phyloP scores from a whole-genome alignment of 2,113 vertebrate species.

The Pycnonotus jocosus region DNA sequence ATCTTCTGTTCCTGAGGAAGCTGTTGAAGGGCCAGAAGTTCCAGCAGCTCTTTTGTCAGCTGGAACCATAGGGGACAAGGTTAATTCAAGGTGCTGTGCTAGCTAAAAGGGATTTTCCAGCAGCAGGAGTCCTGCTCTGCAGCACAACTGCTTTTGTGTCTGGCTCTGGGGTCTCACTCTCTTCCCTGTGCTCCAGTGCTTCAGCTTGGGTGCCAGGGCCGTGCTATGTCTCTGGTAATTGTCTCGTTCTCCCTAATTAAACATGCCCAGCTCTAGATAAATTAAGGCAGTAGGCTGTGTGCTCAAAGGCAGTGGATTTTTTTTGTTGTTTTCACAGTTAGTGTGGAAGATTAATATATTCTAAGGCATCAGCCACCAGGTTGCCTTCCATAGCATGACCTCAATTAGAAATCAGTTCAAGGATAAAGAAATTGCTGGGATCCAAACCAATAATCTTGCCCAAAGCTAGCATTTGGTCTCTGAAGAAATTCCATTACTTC shows the following conservation, averaged over 20 bases:
- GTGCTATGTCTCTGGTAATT: not conserved
- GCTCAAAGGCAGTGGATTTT: not conserved
- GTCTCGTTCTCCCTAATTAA: not conserved
- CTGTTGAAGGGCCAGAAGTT: not conserved
- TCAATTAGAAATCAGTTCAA: slow-evolving; percentile 49
- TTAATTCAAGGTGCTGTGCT: not conserved
- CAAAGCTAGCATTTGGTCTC: not conserved
- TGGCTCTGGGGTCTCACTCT: not conserved
- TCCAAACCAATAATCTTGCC: not conserved
- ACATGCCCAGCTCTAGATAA: not conserved
- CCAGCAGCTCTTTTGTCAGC: not conserved
- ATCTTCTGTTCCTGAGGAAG: not conserved
- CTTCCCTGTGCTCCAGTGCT: not conserved
- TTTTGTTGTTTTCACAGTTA: not conserved
- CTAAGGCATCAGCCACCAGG: not conserved
- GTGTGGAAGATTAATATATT: not conserved
- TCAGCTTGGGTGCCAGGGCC: not conserved
- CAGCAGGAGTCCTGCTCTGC: not conserved
- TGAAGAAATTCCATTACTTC: not conserved
- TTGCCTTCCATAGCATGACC: not conserved
- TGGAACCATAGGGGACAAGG: not conserved
- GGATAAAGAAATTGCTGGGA: not conserved
- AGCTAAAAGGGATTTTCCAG: not conserved
- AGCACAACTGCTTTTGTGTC: not conserved
- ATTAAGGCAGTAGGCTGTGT: not conserved